Evolutionary conservation across 2,113 vertebrate species (phyloP).

Genomic region (Azemiops feae): DNA sequence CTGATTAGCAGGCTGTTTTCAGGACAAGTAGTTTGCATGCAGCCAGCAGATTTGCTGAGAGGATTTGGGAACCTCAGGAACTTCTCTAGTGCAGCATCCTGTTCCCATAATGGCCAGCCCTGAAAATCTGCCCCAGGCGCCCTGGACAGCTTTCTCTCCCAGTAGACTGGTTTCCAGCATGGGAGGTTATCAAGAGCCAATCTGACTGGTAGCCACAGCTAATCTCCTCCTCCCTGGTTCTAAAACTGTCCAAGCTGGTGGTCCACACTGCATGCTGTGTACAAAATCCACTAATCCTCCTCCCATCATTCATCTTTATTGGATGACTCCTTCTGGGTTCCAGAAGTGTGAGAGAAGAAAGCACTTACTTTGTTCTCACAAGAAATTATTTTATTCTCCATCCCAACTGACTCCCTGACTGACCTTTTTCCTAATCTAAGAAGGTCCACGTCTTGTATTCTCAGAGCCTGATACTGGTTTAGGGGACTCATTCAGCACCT

Average conservation of each 20-base stretch:
- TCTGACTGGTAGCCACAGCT: not conserved
- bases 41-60: not conserved
- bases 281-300: not conserved
- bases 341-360: not conserved
- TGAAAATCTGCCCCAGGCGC: not conserved
- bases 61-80: not conserved
- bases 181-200: not conserved
- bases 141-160: not conserved
- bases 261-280: not conserved
- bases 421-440: not conserved
- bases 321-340: not conserved
- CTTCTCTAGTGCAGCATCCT: not conserved
- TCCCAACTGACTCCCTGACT: not conserved
- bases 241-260: not conserved
- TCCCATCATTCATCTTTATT: not conserved
- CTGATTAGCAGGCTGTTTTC: constrained; percentile 42
- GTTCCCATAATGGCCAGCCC: not conserved
- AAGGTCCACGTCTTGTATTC: not conserved
- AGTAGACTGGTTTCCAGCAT: not conserved
- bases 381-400: not conserved
- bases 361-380: not conserved
- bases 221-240: not conserved
- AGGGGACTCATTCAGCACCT: not conserved
- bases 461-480: not conserved
- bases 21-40: not conserved